Conservation (phyloP, 2,888 invertebrate species). For the Leptinotarsa rubiginosa region DNA sequence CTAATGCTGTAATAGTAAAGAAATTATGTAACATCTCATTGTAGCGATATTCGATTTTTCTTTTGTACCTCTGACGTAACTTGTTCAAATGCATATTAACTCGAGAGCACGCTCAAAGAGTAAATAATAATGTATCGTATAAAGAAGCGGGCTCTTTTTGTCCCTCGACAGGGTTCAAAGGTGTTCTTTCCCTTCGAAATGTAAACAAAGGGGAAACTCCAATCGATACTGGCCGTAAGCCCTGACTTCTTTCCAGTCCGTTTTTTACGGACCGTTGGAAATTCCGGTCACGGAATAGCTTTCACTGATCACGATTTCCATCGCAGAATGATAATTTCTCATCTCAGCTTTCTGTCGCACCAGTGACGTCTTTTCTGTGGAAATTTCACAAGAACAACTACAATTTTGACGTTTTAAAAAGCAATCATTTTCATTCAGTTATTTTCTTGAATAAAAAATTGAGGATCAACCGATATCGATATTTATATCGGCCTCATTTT, state of each 20-base stretch:
- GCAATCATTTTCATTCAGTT: too few relatives aligned
- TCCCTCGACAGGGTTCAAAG: slow-evolving; percentile 13
- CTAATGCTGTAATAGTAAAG: background rate
- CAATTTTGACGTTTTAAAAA: too few relatives aligned
- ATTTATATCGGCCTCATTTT: too few relatives aligned
- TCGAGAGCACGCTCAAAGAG: slow-evolving; percentile 2
- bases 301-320: background rate
- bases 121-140: slow-evolving; percentile 17
- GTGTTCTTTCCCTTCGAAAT: slow-evolving; percentile 8
- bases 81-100: slow-evolving; percentile 8
- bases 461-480: too few relatives aligned
- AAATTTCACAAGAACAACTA: too few relatives aligned
- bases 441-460: too few relatives aligned
- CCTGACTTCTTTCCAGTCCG: background rate
- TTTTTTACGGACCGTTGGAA: background rate
- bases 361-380: too few relatives aligned
- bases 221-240: slow-evolving; percentile 13
- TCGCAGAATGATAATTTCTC: background rate
- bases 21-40: slow-evolving; percentile 1
- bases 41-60: background rate
- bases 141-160: slow-evolving; percentile 8
- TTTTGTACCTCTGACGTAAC: slow-evolving; percentile 13
- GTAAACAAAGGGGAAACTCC: slow-evolving; percentile 18
- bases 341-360: too few relatives aligned
- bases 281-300: background rate